Evolutionary conservation across 2,113 vertebrate genomes (phyloP).

Genomic region (Menura novaehollandiae): DNA sequence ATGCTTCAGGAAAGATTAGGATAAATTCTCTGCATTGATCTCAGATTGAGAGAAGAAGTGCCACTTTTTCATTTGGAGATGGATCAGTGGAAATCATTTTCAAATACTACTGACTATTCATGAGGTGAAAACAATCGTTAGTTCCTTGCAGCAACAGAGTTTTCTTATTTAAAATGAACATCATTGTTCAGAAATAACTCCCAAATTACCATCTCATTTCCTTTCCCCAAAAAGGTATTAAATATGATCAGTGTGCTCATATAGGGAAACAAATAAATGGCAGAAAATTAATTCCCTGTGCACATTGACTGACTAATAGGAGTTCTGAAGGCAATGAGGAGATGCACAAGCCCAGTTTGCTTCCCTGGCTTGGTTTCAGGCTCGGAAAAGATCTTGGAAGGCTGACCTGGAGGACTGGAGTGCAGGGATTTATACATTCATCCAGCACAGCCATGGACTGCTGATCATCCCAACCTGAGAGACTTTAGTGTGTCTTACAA

Average conservation of each 20-base stretch:
- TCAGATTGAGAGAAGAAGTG: neutral
- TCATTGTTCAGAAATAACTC: neutral
- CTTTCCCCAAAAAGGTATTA: neutral
- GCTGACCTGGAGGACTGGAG: neutral
- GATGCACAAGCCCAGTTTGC: neutral
- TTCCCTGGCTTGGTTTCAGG: neutral
- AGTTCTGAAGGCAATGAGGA: neutral
- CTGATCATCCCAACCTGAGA: neutral
- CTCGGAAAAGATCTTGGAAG: neutral
- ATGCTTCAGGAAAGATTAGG: neutral
- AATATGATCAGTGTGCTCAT: neutral
- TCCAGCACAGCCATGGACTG: neutral
- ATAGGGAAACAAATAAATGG: neutral
- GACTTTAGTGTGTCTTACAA: neutral
- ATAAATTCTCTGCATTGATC: neutral
- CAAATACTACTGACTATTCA: neutral
- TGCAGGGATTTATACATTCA: neutral
- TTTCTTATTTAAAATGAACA: neutral
- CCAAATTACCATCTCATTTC: neutral
- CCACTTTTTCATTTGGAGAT: neutral
- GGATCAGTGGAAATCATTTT: neutral
- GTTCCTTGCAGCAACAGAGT: neutral
- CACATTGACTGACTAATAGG: neutral
- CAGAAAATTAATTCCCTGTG: neutral
- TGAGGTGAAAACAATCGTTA: neutral